These are phyloP conservation scores for Drosophila ezoana DNA, from an alignment of 2,888 invertebrate genomes.

Conservation along the genomic window DNA sequence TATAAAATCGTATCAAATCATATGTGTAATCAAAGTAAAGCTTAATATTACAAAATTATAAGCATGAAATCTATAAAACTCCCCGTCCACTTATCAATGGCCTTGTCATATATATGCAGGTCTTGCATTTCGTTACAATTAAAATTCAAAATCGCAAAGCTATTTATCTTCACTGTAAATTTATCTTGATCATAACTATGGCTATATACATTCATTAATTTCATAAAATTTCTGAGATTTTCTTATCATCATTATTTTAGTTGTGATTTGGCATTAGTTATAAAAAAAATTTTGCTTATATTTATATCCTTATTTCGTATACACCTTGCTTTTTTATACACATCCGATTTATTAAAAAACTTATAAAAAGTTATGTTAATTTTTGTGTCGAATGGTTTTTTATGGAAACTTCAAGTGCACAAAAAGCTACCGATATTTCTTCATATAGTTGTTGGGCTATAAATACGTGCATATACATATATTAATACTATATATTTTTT, in stretches of 20 bases:
- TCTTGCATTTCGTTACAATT: too few relatives aligned
- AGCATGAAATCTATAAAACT: too few relatives aligned
- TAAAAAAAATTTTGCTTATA: background rate
- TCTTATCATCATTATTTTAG: too few relatives aligned
- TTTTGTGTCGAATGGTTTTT: conserved; percentile 9
- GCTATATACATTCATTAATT: too few relatives aligned
- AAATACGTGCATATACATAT: background rate
- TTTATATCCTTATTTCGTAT: background rate
- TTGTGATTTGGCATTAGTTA: too few relatives aligned
- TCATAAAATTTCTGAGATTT: too few relatives aligned
- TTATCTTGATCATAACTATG: too few relatives aligned
- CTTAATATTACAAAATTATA: too few relatives aligned
- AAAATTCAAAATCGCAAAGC: too few relatives aligned
- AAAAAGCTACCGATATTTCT: conserved; percentile 12
- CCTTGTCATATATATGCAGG: too few relatives aligned
- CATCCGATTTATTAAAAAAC: background rate
- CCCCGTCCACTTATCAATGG: too few relatives aligned
- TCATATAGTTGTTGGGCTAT: background rate
- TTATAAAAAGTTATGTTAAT: conserved; percentile 27
- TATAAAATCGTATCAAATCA: background rate
- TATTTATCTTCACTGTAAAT: too few relatives aligned
- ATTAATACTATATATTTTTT: conserved; percentile 4
- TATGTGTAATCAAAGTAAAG: background rate
- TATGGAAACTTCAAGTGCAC: background rate
- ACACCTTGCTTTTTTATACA: background rate